These are phyloP conservation scores for Lutjanus erythropterus DNA, from an alignment of 2,113 vertebrate species.

Conservation along the genomic window DNA sequence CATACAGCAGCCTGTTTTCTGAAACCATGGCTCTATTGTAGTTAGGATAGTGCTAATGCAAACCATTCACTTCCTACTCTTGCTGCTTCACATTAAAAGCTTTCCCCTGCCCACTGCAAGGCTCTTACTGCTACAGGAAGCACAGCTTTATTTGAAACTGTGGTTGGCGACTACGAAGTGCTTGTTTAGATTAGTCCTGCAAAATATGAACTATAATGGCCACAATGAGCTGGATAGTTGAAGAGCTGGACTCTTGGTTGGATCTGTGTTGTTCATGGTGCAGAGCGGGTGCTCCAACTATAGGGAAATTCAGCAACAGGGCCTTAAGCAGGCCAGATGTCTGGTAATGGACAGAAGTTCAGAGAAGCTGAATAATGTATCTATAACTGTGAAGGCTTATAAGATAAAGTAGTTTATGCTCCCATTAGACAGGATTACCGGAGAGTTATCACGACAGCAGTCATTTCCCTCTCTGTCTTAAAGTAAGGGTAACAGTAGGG, in stretches of 20 bases:
- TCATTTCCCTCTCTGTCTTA: background rate
- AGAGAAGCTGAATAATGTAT: slow-evolving; percentile 9
- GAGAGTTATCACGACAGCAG: background rate
- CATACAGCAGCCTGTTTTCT: background rate
- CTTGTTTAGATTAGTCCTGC: background rate
- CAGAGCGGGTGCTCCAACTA: background rate
- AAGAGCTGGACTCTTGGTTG: slow-evolving; percentile 7
- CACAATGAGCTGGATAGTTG: background rate
- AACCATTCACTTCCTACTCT: slow-evolving; percentile 11
- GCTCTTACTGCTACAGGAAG: background rate
- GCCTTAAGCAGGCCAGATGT: background rate
- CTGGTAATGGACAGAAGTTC: slow-evolving; percentile 5
- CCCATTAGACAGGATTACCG: background rate
- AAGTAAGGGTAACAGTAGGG: background rate
- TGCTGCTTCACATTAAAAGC: slow-evolving; percentile 14
- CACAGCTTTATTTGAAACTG: background rate
- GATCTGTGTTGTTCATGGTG: background rate
- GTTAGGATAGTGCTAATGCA: background rate
- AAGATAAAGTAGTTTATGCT: background rate
- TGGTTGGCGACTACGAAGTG: background rate
- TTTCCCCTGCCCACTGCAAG: background rate
- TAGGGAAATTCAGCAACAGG: background rate
- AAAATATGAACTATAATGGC: too few species aligned
- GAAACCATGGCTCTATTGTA: background rate
- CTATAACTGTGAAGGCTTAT: background rate